Conservation (phyloP, 1,140 invertebrate species). For the Sesamia nonagrioides region DNA sequence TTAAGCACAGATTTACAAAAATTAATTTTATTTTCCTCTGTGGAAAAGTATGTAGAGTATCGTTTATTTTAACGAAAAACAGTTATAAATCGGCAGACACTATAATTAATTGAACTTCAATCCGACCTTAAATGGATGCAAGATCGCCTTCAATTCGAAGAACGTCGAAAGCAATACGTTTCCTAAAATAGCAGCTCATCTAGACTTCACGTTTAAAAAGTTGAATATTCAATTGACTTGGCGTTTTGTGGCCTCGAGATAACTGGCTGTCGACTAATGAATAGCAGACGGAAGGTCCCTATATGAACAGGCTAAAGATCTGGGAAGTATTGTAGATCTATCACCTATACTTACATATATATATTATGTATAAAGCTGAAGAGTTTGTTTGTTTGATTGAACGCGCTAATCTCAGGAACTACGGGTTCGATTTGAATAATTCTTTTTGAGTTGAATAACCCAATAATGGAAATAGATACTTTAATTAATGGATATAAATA, state of each 20-base stretch:
- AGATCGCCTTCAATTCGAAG: not conserved
- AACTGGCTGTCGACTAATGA: not conserved
- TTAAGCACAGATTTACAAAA: no score
- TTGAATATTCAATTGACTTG: not conserved
- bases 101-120: not conserved
- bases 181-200: not conserved
- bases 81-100: not conserved
- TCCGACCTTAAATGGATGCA: not conserved
- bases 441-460: no score
- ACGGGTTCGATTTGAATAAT: no score
- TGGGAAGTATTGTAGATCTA: no score
- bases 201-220: slow-evolving; percentile 19
- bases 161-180: not conserved
- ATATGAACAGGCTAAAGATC: not conserved
- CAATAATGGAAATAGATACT: no score
- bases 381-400: no score
- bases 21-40: no score
- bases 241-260: not conserved
- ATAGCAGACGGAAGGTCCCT: not conserved
- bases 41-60: not conserved
- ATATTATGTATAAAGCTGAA: no score
- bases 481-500: no score
- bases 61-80: not conserved
- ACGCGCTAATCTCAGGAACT: no score
- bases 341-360: no score